Conservation (phyloP, 2,113 vertebrate species). For the Vicugna pacos region DNA sequence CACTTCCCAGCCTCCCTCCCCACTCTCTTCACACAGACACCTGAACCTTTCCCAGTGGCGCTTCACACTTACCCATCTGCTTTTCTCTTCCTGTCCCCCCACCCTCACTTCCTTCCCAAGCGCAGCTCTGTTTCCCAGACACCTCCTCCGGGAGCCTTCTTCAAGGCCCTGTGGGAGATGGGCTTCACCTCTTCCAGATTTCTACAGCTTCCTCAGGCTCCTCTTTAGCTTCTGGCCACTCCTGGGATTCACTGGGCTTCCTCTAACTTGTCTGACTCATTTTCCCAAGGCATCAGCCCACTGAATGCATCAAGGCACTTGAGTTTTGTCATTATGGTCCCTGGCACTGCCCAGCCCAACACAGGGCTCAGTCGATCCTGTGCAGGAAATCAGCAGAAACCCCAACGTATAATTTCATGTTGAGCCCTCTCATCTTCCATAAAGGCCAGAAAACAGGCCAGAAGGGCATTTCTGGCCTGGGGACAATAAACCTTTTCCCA, state of each 20-base stretch:
- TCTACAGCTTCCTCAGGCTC: background rate
- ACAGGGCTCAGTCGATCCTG: fast-evolving
- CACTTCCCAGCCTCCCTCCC: background rate
- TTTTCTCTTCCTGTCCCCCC: background rate
- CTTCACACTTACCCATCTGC: background rate
- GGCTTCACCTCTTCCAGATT: background rate
- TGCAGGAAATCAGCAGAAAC: background rate
- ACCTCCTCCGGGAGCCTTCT: background rate
- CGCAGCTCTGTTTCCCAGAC: background rate
- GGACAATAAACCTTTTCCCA: conserved; percentile 60
- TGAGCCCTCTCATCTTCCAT: background rate
- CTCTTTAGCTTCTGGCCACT: background rate
- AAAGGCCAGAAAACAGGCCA: conserved; percentile 48
- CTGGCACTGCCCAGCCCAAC: background rate
- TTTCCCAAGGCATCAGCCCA: background rate
- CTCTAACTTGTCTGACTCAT: background rate
- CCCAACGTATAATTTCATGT: background rate
- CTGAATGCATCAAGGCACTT: background rate
- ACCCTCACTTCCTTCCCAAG: background rate
- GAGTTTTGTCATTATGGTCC: background rate
- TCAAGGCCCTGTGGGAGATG: background rate
- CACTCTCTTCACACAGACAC: background rate
- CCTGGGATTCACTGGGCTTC: background rate
- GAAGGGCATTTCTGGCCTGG: background rate
- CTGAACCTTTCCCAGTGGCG: background rate